Conservation (phyloP, 2,888 invertebrate species). For the Drosophila antonietae region DNA sequence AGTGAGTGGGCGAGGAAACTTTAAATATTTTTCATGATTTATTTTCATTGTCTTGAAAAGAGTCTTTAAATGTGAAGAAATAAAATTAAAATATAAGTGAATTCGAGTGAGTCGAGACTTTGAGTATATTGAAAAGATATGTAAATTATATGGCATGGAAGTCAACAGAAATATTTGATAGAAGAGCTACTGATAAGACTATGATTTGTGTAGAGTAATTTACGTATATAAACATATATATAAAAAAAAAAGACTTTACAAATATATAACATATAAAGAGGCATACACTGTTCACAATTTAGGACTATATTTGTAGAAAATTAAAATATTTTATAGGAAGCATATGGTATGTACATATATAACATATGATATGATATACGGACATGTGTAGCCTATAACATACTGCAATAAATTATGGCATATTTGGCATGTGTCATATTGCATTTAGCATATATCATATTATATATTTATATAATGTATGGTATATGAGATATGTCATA, state of each 20-base stretch:
- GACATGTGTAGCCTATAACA: no score
- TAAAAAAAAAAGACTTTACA: no score
- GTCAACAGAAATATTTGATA: neutral
- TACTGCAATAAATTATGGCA: no score
- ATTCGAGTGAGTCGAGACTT: neutral
- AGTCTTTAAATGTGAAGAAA: neutral
- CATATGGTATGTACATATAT: neutral
- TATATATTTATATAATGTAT: neutral
- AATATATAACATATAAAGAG: no score
- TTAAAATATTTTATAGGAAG: neutral
- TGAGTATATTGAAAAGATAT: neutral
- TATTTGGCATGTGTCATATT: no score
- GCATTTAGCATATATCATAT: no score
- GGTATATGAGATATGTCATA: neutral
- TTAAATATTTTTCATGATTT: neutral
- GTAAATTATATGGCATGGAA: neutral
- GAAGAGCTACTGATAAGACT: neutral
- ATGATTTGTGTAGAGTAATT: no score
- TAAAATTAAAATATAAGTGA: no score
- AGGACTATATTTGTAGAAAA: neutral
- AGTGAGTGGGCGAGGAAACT: neutral
- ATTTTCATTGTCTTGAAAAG: neutral
- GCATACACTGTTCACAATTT: neutral
- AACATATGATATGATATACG: no score
- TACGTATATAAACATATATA: no score